These are phyloP conservation scores for Caenorhabditis zanzibari DNA, from an alignment of 2,888 invertebrate species.

Conservation along the genomic window DNA sequence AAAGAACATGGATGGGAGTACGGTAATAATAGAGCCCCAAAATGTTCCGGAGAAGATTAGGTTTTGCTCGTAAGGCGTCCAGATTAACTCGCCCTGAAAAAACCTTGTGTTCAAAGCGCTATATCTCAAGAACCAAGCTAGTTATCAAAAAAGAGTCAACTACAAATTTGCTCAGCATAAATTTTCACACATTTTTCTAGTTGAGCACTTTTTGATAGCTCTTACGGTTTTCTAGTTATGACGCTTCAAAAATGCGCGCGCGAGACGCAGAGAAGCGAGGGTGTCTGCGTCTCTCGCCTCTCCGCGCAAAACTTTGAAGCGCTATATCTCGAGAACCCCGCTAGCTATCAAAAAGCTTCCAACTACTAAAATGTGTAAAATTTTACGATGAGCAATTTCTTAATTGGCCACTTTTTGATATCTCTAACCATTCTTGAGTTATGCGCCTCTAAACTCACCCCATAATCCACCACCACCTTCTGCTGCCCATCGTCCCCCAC, in stretches of 20 bases:
- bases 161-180: neutral
- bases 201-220: too few species aligned
- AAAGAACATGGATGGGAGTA: conserved; percentile 77
- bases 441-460: conserved; percentile 42
- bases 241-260: too few species aligned
- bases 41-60: conserved; percentile 77
- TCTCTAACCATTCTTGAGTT: neutral
- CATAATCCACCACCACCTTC: conserved; percentile 66
- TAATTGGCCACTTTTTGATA: neutral
- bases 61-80: conserved; percentile 75
- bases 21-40: conserved; percentile 75
- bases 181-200: too few species aligned
- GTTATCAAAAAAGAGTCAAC: neutral
- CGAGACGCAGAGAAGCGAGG: too few species aligned
- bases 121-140: neutral
- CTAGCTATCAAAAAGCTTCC: too few species aligned
- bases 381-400: too few species aligned
- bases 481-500: conserved; percentile 28
- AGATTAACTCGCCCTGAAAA: conserved; percentile 74
- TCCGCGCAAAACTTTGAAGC: neutral
- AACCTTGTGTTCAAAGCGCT: too few species aligned
- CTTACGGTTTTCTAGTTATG: too few species aligned
- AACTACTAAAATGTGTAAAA: neutral
- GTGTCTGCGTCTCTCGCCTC: too few species aligned
- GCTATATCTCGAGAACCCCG: neutral